These are phyloP conservation scores for Acrobasis consociella DNA, from an alignment of 2,888 invertebrate species.

Conservation along the genomic window DNA sequence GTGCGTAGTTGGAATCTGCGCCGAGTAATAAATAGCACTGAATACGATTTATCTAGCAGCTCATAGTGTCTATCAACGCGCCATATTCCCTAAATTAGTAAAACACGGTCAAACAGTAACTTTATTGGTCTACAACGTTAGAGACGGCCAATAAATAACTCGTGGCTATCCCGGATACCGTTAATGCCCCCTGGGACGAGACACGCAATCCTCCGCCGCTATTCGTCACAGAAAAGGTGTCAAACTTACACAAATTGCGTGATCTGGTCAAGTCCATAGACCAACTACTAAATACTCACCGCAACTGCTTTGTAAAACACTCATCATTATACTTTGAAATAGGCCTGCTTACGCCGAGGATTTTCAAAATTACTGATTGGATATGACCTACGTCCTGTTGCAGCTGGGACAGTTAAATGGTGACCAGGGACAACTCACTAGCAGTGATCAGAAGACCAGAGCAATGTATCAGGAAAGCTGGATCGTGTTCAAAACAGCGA, in stretches of 20 bases:
- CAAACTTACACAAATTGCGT: conserved; percentile 48
- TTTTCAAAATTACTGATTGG: no score
- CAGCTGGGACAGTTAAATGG: no score
- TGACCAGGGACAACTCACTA: no score
- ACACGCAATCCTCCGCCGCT: conserved; percentile 44
- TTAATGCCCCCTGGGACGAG: conserved; percentile 45
- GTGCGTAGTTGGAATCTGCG: no score
- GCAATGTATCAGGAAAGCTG: no score
- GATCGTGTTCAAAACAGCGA: no score
- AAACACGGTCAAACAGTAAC: conserved; percentile 47
- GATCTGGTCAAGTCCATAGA: conserved; percentile 18
- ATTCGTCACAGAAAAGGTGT: conserved; percentile 51
- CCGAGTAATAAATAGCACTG: background rate
- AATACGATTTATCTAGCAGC: conserved; percentile 4
- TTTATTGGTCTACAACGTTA: conserved; percentile 45
- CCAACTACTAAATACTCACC: background rate
- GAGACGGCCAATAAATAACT: conserved; percentile 55
- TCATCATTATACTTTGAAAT: no score
- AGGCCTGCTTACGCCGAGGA: no score
- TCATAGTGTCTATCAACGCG: conserved; percentile 30
- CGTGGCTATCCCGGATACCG: conserved; percentile 54
- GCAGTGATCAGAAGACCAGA: no score
- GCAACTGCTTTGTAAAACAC: background rate
- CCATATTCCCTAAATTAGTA: conserved; percentile 23
- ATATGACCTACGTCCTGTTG: no score